A percentile compares a stretch with the other conserved stretches of the same genome.
Evolutionary conservation across 2,113 vertebrate genomes (phyloP).

Genomic region (Corynorhinus townsendii): DNA sequence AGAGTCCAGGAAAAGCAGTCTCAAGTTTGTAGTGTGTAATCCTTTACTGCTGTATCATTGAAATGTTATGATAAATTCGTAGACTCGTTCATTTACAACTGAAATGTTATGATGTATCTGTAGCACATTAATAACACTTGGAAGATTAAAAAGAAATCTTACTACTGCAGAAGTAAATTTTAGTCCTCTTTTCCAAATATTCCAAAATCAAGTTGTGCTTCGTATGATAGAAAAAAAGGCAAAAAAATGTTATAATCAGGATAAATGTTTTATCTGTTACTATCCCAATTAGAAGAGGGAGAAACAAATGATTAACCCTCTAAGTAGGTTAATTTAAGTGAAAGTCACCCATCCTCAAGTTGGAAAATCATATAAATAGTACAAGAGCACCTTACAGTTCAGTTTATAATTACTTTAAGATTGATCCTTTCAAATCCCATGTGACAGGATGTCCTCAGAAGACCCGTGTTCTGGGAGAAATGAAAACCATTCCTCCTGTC

Average conservation of each 20-base stretch:
- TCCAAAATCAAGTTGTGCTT: background rate
- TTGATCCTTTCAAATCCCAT: slow-evolving; percentile 22
- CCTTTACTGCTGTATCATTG: background rate
- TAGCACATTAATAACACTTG: background rate
- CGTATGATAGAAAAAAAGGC: background rate
- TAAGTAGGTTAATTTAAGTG: slow-evolving; percentile 25
- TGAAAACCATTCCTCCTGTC: background rate
- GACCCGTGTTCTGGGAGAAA: background rate
- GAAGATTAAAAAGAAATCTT: background rate
- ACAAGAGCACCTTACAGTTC: slow-evolving; percentile 4
- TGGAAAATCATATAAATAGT: slow-evolving; percentile 18
- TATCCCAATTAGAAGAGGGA: background rate
- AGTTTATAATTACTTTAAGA: slow-evolving; percentile 24
- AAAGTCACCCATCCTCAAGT: slow-evolving; percentile 22
- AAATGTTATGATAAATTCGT: background rate
- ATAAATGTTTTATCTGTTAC: background rate
- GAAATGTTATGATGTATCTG: background rate
- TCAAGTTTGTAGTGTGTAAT: background rate
- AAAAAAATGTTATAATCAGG: background rate
- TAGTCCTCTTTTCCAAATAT: slow-evolving; percentile 8
- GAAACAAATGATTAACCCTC: background rate
- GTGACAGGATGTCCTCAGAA: slow-evolving; percentile 28
- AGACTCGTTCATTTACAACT: background rate
- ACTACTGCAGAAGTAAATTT: background rate
- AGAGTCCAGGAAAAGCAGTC: background rate